Base-by-base conservation (phyloP, 2,797 vertebrate species). In the Decapterus maruadsi region DNA sequence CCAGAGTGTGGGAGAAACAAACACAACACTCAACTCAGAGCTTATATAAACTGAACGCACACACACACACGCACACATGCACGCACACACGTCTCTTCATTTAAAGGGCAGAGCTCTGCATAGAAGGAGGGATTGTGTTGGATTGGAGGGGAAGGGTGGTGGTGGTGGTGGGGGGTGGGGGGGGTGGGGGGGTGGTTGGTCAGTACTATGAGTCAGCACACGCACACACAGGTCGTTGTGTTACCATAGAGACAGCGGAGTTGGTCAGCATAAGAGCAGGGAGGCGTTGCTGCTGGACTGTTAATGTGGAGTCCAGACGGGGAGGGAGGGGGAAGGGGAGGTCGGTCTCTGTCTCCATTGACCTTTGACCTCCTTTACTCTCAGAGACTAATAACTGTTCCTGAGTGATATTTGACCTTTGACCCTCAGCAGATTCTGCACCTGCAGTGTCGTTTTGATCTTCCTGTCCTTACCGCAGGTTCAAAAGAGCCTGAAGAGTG, bases 191-290 rank as follows among this genome's bases (percentile, higher is more conserved):
- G 34, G 50, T 45, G 63, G 16, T 1, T 70, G 69, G 74, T 86
- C 72, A 68, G 80, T 71, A 55, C 85, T 81, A 84, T 93, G 93
- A 94, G 92, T 94, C 93, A 94, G 92, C 91, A 85, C 91, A 85
- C 82, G 80, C 75, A 75, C 80, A 75, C 84, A 75, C 76, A 78
- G 81, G 90, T 89, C 81, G 85, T 77, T 77, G 74, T 68, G 93
- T 94, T 93, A 87, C 93, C 92, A 93, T 94, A 83, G 92, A 82
- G 86, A 94, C 83, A 56, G 82, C 70, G 16, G 61, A 88, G 80
- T 36, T 78, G 74, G 84, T 87, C 86, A 85, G 82, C 68, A 58
- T 85, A 89, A 88, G 87, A 90, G 84, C 79, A 81, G 65, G 61
- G 65, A 78, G 80, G 92, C n/a, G 70, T 75, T 0, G 57, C 26